These are phyloP conservation scores for Thunnus thynnus DNA, from an alignment of 2,113 vertebrate genomes.

Conservation along the genomic window DNA sequence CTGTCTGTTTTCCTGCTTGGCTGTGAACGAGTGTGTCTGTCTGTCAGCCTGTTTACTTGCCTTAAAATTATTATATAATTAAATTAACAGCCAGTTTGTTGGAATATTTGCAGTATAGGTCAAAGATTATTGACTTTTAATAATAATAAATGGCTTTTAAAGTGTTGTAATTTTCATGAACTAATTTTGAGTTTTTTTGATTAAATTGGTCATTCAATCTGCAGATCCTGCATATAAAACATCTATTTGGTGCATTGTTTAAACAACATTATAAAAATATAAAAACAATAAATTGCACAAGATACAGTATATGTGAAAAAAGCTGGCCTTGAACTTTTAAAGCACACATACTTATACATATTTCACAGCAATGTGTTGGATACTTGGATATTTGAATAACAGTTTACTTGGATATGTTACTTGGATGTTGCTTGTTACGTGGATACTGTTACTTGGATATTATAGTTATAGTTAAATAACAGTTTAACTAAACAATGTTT, in stretches of 20 bases:
- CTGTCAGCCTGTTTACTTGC: background rate
- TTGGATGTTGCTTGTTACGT: too few species aligned
- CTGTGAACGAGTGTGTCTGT: constrained; percentile 1
- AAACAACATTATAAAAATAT: background rate
- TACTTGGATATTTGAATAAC: too few species aligned
- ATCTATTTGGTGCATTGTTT: background rate
- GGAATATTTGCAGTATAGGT: background rate
- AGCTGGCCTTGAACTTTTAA: background rate
- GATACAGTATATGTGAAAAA: background rate
- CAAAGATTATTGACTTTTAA: background rate
- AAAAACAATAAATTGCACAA: background rate
- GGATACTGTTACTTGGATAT: background rate
- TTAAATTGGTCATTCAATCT: background rate
- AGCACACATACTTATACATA: too few species aligned
- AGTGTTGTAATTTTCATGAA: too few species aligned
- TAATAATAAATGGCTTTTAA: background rate
- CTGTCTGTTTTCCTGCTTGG: constrained; percentile 1
- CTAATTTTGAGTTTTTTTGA: too few species aligned
- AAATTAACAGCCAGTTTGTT: constrained; percentile 1
- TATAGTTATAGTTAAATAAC: too few species aligned
- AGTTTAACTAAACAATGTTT: too few species aligned
- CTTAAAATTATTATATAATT: background rate
- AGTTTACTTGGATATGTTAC: too few species aligned
- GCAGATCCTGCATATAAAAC: background rate
- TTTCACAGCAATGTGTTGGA: too few species aligned